Base-by-base conservation (phyloP, 2,888 invertebrate species). In the Amphipyra tragopoginis region DNA sequence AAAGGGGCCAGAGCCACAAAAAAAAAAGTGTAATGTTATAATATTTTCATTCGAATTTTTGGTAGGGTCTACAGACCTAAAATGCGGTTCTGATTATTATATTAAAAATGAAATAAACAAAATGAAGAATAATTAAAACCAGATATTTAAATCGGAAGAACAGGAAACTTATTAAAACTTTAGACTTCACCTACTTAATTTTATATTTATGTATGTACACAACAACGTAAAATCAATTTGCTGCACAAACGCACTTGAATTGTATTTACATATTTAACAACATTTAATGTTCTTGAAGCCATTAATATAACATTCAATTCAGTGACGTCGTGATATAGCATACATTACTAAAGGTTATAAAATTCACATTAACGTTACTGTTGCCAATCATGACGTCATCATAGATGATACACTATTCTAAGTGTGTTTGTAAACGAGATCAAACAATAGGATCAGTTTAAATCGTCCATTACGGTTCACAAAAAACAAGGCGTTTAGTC, bases 401-500 rank as follows among this genome's bases (percentile, higher is more conserved):
- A 9, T 21, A 45, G 44, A 58, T 55, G 52, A 65, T 59, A 54
- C 43, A 71, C 51, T 39, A 43, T 42, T 59, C 44, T 56, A 45
- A 48, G 50, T 50, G 38, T 63, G 52, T 59, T 74, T 58, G 54
- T 71, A 55, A 72, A 51, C 70, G 55, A 66, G 62, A 72, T 72
- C 47, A 62, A 62, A 79, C 79, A 79, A 79, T 58, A 47, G 69
- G 40, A 64, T 58, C 57, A 34, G 40, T 52, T 53, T 36, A 58
- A 63, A 62, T 61, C 47, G 15, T 11, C 14, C 47, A 57, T 65
- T 68, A 65, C 49, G 14, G 54, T 48, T 40, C 50, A 68, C 57
- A 63, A 71, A 77, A 76, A 74, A 48, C 50, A 14, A 33, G 13
- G 48, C 43, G 59, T 72, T 72, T 77, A 74, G 50, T 54, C 58